Base-by-base conservation (phyloP, 2,888 invertebrate genomes). In the Coronaproctus castanopsis region DNA sequence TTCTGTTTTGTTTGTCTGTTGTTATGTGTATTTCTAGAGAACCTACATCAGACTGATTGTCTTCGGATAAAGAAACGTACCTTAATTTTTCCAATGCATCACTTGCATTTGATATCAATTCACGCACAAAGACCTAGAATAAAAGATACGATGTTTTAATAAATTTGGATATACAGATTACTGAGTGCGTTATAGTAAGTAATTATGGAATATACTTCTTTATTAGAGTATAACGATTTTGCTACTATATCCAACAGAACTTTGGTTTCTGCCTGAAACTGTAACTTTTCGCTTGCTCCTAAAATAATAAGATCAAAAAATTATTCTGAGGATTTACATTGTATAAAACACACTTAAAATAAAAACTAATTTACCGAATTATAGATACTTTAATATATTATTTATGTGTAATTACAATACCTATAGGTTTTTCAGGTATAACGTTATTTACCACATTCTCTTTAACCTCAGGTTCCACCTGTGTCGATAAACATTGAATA, bases 221-320 rank as follows among this genome's bases (percentile, higher is more conserved):
- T 95, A 67, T 97, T 95, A 0, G 96, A 96, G 73, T 97, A 97
- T 49, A 97, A 75, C 1, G 96, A 96, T 69, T 90, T 84, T 1
- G 97, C 97, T 1, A 97, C 97, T 72, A 97, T 97, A 71, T 97
- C 93, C 55, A 97, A 74, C 51, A 97, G 72, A 85, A 93, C 93
- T 63, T 86, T 77, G 0, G 96, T 97, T 75, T 97, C 97, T 0
- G 97, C 96, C 72, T 96, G 91, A 71, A 97, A 97, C 71, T 95
- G 92, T 73, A 85, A 85, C 69, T 83, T 85, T 54, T 76, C 76
- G 48, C 73, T 67, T 67, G 81, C 80, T 20, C 81, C 78, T 77
- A 63, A 52, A 67, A 69, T 14, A 55, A n/a, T 24, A 50, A 52
- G 21, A n/a, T n/a, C n/a, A n/a, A n/a, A n/a, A n/a, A 20, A 22